Base-by-base conservation (phyloP, 2,113 vertebrate genomes). In the Dipodomys spectabilis region DNA sequence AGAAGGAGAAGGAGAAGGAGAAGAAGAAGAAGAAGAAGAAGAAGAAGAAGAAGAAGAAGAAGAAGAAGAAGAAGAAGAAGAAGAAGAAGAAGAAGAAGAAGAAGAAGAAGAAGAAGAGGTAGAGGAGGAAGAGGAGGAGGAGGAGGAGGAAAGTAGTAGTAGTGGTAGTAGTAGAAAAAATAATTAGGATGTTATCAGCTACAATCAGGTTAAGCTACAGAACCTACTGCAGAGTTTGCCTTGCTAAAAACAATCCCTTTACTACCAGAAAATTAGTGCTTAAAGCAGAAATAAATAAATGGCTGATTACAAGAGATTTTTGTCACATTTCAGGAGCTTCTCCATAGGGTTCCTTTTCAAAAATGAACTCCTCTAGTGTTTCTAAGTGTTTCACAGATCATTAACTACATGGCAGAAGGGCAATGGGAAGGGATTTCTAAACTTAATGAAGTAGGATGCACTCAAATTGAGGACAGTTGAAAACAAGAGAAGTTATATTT, bases 331-430 rank as follows among this genome's bases (percentile, higher is more conserved):
- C 71, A 83, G 68, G 89, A 91, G 15, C 83, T 89, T 91, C 94
- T 93, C 94, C 49, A 60, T 86, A 71, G 91, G 94, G 78, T 35
- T 92, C 65, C 84, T 96, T 80, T 95, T 81, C 19, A 92, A 92
- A 95, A 93, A 86, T 68, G 62, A 95, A 57, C 88, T 95, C 94
- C 95, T 93, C 80, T 69, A 60, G 64, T 81, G 85, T 86, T 95
- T 94, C 86, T 86, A 92, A 96, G 91, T 93, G 89, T 92, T 96
- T 95, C 69, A 92, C 92, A 96, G 94, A 88, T 93, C 89, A 78
- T 95, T 96, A 96, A 93, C 77, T 69, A 73, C 77, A 86, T 91
- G 94, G 84, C 91, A 96, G 57, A 95, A 89, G 86, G 93, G 91
- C 95, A 96, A 74, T 83, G 91, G 91, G 91, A 91, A 91, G 64